Evolutionary conservation across 2,888 invertebrate genomes (phyloP), one percentile per base, ranked within the genome.

Genomic region (Amiota minor): DNA sequence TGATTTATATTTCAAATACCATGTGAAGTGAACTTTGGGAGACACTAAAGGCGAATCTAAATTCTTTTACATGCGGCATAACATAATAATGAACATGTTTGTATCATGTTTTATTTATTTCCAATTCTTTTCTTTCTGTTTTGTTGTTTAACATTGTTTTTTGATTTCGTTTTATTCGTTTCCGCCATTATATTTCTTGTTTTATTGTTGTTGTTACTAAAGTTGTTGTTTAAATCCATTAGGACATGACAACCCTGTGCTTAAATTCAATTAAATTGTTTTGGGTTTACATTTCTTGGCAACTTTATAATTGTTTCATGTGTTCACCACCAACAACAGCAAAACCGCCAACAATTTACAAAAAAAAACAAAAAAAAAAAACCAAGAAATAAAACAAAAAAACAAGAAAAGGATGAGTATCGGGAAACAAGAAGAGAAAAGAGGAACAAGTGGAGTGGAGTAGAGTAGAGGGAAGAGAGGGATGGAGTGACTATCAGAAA

Each of bases 221-320:
- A 6, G 35, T 35, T 35, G 35, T 35, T 35, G 35, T 78, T 85
- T 83, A 85, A 83, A 83, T 83, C 83, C 83, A 83, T 85, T 83
- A 83, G 83, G 83, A 83, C 83, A 83, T 83, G 83, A 85, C 83
- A 85, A 85, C 85, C 83, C 83, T 82, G 35, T 85, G 85, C 84
- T 83, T 83, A 81, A 85, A 83, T 83, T 83, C 83, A 83, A 85
- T 83, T 83, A 83, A 83, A 83, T 85, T 83, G 83, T 85, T 83
- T 79, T 77, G 84, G 82, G 83, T 77, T 83, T 85, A 83, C 85
- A 83, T 85, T 83, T 82, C 82, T 82, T 80, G 80, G 78, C 80
- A 83, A 83, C 83, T 83, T 83, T 85, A 83, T 83, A 83, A 83
- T 83, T 83, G 83, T 83, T 83, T 83, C 85, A 83, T 83, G 82